A percentile compares a stretch with the other conserved stretches of the same genome.
phyloP scores from a whole-genome alignment of 2,797 vertebrate species.

The Limosa lapponica region DNA sequence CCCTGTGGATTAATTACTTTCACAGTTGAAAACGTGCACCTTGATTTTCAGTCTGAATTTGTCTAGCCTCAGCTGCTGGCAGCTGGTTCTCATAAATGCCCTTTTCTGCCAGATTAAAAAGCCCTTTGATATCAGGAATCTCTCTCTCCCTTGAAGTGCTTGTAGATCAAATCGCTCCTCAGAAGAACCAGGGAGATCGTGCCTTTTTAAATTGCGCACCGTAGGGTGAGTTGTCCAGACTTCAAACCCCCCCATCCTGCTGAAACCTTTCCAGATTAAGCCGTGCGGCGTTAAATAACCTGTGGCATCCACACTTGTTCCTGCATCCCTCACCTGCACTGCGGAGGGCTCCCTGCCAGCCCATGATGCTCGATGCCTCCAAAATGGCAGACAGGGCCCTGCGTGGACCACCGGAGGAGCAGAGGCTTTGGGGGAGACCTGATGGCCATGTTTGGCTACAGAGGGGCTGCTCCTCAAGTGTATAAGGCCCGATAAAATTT shows the following conservation, averaged over 20 bases:
- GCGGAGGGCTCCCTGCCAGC: neutral
- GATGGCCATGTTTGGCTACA: rapidly evolving
- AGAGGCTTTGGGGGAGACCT: neutral
- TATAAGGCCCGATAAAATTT: neutral
- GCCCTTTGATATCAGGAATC: constrained; percentile 47
- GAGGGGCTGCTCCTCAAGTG: neutral
- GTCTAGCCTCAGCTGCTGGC: constrained; percentile 19
- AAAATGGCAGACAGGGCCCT: neutral
- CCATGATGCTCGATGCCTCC: rapidly evolving
- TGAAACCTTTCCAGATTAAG: neutral
- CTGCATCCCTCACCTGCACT: neutral
- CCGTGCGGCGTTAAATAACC: neutral
- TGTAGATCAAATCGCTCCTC: constrained; percentile 23
- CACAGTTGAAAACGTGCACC: constrained; percentile 56
- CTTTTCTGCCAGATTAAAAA: constrained; percentile 55
- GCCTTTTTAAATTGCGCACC: neutral
- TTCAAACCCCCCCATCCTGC: neutral
- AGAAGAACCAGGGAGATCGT: neutral
- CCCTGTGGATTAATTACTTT: constrained; percentile 60
- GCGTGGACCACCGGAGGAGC: rapidly evolving
- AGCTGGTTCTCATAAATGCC: constrained; percentile 59
- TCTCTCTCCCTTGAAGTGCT: constrained; percentile 11
- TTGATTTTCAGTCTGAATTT: constrained; percentile 61
- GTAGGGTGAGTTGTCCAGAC: neutral
- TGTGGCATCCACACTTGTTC: constrained; percentile 4